phyloP scores from a whole-genome alignment of 2,888 invertebrate genomes.

The Drosophila kanekoi region DNA sequence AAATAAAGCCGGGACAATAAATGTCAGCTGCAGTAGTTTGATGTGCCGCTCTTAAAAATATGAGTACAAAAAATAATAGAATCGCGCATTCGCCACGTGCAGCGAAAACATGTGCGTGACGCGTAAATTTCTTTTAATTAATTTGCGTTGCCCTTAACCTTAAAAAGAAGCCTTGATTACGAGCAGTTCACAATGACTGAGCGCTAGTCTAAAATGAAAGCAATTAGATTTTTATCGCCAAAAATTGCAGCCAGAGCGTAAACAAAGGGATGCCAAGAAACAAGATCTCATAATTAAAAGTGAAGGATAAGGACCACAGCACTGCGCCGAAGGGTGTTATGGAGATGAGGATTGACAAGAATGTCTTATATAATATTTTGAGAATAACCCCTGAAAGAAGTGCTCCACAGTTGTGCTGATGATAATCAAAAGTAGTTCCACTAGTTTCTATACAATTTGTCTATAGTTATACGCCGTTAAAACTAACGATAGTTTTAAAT shows the following conservation, averaged over 20 bases:
- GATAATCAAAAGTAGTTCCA: no score
- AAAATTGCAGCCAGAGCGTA: constrained; percentile 23
- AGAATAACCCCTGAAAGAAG: no score
- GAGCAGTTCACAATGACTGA: constrained; percentile 18
- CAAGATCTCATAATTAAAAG: constrained; percentile 26
- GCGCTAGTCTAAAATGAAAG: constrained; percentile 40
- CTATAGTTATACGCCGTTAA: no score
- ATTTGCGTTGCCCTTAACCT: constrained; percentile 68
- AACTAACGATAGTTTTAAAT: no score
- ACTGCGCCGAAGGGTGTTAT: background rate
- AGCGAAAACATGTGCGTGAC: constrained; percentile 53
- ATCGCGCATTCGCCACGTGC: constrained; percentile 61
- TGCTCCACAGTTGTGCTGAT: no score
- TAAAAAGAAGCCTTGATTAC: constrained; percentile 30
- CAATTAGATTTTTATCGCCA: constrained; percentile 51
- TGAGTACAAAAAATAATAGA: constrained; percentile 16
- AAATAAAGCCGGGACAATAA: constrained; percentile 43
- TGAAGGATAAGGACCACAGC: constrained; percentile 3
- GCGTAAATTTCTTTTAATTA: constrained; percentile 73
- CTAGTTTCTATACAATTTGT: no score
- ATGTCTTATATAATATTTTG: no score
- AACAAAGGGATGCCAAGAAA: constrained; percentile 14
- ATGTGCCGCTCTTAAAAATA: constrained; percentile 13
- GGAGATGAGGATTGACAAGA: no score
- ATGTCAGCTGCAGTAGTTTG: constrained; percentile 27